These are phyloP conservation scores for Amorpha juglandis DNA, from an alignment of 2,888 invertebrate genomes.

Conservation along the genomic window DNA sequence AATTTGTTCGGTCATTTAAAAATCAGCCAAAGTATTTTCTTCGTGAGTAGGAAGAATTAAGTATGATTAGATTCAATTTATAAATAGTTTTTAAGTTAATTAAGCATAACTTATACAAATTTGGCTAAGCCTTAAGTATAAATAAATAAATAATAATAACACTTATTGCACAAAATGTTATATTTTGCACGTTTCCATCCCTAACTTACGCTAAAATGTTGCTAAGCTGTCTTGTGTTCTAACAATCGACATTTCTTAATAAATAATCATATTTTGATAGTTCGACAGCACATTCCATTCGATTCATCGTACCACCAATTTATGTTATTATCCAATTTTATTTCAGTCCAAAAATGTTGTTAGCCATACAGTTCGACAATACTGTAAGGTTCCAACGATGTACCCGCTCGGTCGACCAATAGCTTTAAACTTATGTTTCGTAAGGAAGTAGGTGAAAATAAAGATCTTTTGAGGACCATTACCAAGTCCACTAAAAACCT, in stretches of 20 bases:
- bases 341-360: no score
- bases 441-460: no score
- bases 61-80: constrained; percentile 23
- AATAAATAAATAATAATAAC: constrained; percentile 35
- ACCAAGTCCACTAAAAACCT: no score
- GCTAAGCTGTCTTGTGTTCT: neutral
- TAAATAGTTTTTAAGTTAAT: constrained; percentile 25
- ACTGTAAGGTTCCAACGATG: no score
- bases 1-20: no score
- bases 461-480: no score
- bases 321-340: no score
- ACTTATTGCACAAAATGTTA: constrained; percentile 45
- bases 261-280: neutral
- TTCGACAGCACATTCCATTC: neutral
- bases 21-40: neutral
- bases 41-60: neutral
- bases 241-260: neutral
- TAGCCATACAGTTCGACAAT: no score
- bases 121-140: constrained; percentile 47
- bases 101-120: constrained; percentile 29
- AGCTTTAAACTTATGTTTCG: no score
- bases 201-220: constrained; percentile 8
- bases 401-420: no score
- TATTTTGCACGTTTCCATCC: constrained; percentile 23
- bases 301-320: neutral